Base-by-base conservation (phyloP, 2,888 invertebrate genomes). In the Lamproptera curius region DNA sequence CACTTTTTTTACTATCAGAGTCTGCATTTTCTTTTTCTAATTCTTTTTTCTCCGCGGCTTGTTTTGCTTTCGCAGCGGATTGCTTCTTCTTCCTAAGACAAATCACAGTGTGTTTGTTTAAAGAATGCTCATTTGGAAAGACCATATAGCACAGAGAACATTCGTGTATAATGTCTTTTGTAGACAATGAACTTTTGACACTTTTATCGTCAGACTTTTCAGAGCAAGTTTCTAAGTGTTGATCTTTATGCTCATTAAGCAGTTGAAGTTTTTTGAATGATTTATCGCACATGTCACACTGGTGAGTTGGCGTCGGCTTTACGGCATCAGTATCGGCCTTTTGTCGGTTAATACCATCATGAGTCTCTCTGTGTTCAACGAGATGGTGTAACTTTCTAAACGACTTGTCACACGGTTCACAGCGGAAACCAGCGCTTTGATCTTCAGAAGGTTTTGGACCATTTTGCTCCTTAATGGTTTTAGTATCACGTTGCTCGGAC, bases 71-170 rank as follows among this genome's bases (percentile, higher is more conserved):
- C 1, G 65, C 52, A 3, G 65, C 65, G 6, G 81, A 73, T 54
- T 83, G 81, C 13, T 73, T 73, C 61, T 82, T 87, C 58, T 88
- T 88, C 55, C 76, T 75, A 54, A 76, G 74, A 59, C 88, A 88
- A 53, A 74, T 70, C 4, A 74, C 59, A 0, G 75, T 70, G 47
- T 88, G 88, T 57, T 86, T 88, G 45, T 70, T 87, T 8, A 88
- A 59, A 0, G 88, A 87, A 62, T 87, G 86, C 47, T 87, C 88
- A 53, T 88, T 88, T 8, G 88, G 88, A 59, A 88, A 88, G 1
- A 88, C 88, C 88, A 88, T 88, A 54, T 88, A 88, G 56, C 88
- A 88, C 11, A 85, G 72, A 26, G 87, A 76, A 59, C 88, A 88
- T 62, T 88, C 88, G 41, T 88, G 88, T 59, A 88, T 88, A 41